These are phyloP conservation scores for Parazoanthus swiftii DNA, from an alignment of 92 coral and sea anemone species.

Conservation along the genomic window DNA sequence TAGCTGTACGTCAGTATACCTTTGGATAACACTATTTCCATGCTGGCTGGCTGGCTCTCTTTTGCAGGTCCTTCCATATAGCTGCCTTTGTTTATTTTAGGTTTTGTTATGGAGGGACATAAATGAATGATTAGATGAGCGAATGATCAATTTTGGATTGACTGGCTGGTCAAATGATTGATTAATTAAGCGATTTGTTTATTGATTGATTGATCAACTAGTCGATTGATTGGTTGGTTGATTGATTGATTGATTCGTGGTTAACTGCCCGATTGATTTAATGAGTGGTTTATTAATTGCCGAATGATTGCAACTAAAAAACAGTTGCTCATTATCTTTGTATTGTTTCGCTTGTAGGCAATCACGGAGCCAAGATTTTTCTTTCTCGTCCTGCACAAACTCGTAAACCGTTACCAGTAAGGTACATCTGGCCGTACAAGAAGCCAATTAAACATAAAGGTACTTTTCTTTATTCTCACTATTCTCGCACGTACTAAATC, in stretches of 20 bases:
- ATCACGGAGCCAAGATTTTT: not conserved
- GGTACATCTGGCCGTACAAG: constrained; percentile 16
- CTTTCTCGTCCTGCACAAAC: constrained; percentile 8
- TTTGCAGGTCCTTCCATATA: not conserved
- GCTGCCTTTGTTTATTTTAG: not conserved
- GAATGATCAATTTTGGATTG: not conserved
- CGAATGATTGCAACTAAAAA: not conserved
- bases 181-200: not conserved
- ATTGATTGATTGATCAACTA: not conserved
- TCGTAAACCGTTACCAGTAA: not conserved
- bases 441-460: constrained; percentile 9
- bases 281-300: not conserved
- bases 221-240: not conserved
- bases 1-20: not conserved
- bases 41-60: not conserved
- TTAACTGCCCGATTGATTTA: not conserved
- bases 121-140: not conserved
- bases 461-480: not conserved
- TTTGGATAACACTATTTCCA: not conserved
- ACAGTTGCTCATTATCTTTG: not conserved
- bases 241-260: not conserved
- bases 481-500: not conserved
- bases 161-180: not conserved
- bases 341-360: not conserved
- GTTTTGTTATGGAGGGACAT: no score